Evolutionary conservation across 2,113 vertebrate species (phyloP).

Genomic region (Lophotis ruficrista): DNA sequence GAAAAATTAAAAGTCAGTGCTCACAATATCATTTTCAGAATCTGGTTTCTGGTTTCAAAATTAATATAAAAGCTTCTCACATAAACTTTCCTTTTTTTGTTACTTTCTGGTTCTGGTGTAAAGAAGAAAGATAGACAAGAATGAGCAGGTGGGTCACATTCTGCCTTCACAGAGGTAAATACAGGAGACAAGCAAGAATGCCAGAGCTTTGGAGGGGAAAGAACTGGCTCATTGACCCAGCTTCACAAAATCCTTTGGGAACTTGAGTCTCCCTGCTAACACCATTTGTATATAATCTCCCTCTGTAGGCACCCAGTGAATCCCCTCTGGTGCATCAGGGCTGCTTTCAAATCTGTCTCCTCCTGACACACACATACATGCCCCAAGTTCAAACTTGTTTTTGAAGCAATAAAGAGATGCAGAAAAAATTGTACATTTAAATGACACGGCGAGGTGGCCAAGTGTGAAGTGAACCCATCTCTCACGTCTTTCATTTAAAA

Average conservation of each 20-base stretch:
- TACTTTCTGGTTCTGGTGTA: neutral
- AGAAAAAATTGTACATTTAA: constrained; percentile 58
- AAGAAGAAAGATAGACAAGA: neutral
- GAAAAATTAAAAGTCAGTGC: neutral
- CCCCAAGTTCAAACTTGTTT: constrained; percentile 64
- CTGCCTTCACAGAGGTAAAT: neutral
- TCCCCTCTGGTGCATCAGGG: constrained; percentile 47
- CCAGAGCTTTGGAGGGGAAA: neutral
- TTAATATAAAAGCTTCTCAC: neutral
- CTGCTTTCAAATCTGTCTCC: constrained; percentile 49
- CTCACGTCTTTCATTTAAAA: constrained; percentile 57
- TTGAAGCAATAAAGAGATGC: constrained; percentile 68
- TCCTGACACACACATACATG: constrained; percentile 44
- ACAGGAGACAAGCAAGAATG: neutral
- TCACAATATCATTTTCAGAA: neutral
- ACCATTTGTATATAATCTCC: constrained; percentile 50
- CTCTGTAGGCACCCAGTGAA: constrained; percentile 12
- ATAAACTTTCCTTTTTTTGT: neutral
- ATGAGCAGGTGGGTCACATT: neutral
- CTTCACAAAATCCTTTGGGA: constrained; percentile 46
- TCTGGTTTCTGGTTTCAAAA: neutral
- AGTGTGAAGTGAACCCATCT: constrained; percentile 60
- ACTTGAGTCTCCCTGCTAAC: neutral
- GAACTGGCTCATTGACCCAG: neutral
- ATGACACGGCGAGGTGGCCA: constrained; percentile 60